These are phyloP conservation scores for Myrmecophaga tridactyla DNA, from an alignment of 2,113 vertebrate genomes.

Conservation along the genomic window DNA sequence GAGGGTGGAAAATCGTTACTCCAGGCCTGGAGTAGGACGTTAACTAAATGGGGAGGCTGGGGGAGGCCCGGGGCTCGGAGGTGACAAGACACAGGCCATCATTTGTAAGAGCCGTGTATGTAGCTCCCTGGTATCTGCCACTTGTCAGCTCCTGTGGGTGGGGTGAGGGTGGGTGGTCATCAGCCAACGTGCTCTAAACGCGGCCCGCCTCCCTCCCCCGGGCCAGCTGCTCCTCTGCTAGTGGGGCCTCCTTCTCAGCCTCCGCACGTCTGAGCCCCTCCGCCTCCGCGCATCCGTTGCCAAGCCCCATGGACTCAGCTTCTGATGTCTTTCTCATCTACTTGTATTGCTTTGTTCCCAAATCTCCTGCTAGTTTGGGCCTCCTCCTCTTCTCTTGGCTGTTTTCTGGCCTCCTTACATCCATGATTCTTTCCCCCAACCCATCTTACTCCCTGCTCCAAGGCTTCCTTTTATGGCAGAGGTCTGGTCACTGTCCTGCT, in stretches of 20 bases:
- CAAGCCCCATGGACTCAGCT: neutral
- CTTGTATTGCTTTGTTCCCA: rapidly evolving
- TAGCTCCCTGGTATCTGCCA: neutral
- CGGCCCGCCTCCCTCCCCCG: rapidly evolving
- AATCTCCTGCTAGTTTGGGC: too few species aligned
- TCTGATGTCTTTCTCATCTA: neutral
- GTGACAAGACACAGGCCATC: neutral
- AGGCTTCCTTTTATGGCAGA: neutral
- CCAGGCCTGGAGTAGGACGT: rapidly evolving
- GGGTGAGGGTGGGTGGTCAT: neutral
- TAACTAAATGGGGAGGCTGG: rapidly evolving
- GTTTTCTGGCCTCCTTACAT: neutral
- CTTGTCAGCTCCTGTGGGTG: too few species aligned
- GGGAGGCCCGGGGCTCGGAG: rapidly evolving
- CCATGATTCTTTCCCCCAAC: neutral
- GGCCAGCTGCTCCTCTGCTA: neutral
- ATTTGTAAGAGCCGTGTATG: neutral
- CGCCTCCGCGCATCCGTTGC: neutral
- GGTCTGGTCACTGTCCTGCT: neutral
- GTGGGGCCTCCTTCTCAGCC: neutral
- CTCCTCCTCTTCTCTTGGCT: neutral
- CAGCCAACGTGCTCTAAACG: neutral
- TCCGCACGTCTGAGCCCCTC: neutral
- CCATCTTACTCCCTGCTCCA: neutral
- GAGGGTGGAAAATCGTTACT: neutral